Evolutionary conservation across 2,797 vertebrate genomes (phyloP), one percentile per base, ranked within the genome.

Genomic region (Acipenser oxyrinchus): DNA sequence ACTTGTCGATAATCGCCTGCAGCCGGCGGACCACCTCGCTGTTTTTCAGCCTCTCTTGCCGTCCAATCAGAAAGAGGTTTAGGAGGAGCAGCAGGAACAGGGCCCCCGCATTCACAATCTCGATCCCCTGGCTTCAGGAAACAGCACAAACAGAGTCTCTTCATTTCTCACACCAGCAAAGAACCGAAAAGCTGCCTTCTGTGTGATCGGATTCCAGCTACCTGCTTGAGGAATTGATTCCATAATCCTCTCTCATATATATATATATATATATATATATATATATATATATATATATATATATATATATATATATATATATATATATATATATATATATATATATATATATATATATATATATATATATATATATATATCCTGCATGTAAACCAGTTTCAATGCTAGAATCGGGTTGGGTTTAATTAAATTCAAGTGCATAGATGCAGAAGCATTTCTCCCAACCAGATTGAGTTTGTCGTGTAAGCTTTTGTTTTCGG

Each of bases 1-100:
- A 92, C 78, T 91, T 92, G 6, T 84, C 80, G 66, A 99, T 87
- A 78, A 99, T 91, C 71, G 83, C 84, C 58, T 84, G 91, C 37
- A 99, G 91, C 59, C 94, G 91, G 6, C 88, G 82, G 59, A 95
- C 89, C 79, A 97, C 94, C 83, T 99, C 97, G n/a, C 70, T 89
- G 60, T 79, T 88, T 81, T 93, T 96, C 73, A 98, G 88, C 73
- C 81, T 84, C 73, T 94, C 93, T 73, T 97, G 94, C 59, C 94
- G 90, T 49, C 92, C 86, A 0, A 94, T 92, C 78, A 97, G 89
- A 80, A 95, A 70, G 69, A 99, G 87, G 83, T 95, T 94, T 63
- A 97, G 79, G 48, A 97, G 65, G 64, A 99, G 85, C 70, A 99
- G 83, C 65, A 97, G 83, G 62, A 96, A 86, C n/a, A 99, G 90